phyloP scores from a whole-genome alignment of 2,797 vertebrate species.

The Cossypha dichroa region DNA sequence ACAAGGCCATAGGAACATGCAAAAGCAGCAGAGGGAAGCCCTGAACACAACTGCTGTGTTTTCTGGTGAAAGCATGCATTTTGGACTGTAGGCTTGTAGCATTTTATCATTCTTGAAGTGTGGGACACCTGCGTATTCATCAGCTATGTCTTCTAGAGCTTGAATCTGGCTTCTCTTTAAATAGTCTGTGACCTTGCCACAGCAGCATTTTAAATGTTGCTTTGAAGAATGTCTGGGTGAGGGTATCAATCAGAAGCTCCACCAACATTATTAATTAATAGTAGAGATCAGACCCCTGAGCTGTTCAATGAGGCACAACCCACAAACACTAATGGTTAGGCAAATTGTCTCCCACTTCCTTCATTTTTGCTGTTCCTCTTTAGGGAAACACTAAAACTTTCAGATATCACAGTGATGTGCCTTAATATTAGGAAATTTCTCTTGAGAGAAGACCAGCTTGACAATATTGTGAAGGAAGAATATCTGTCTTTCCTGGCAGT shows the following conservation, averaged over 20 bases:
- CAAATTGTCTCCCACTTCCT: background rate
- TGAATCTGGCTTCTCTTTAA: background rate
- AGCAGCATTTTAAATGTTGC: background rate
- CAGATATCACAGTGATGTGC: background rate
- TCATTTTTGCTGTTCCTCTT: background rate
- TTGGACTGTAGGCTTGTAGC: background rate
- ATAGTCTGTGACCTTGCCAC: background rate
- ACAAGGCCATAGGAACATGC: background rate
- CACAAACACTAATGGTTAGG: background rate
- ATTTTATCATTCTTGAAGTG: background rate
- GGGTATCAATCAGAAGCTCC: background rate
- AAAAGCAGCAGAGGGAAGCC: background rate
- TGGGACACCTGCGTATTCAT: background rate
- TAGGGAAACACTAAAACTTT: background rate
- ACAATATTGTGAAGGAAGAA: background rate
- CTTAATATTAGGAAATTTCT: background rate
- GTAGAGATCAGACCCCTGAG: background rate
- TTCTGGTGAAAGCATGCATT: background rate
- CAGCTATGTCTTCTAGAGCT: background rate
- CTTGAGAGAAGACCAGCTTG: background rate
- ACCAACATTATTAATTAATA: background rate
- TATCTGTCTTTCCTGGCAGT: background rate
- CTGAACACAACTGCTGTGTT: accelerated
- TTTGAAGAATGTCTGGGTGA: background rate
- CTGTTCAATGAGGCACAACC: background rate